Base-by-base conservation (phyloP, 2,888 invertebrate species). In the Glyphotaelius pellucidus region DNA sequence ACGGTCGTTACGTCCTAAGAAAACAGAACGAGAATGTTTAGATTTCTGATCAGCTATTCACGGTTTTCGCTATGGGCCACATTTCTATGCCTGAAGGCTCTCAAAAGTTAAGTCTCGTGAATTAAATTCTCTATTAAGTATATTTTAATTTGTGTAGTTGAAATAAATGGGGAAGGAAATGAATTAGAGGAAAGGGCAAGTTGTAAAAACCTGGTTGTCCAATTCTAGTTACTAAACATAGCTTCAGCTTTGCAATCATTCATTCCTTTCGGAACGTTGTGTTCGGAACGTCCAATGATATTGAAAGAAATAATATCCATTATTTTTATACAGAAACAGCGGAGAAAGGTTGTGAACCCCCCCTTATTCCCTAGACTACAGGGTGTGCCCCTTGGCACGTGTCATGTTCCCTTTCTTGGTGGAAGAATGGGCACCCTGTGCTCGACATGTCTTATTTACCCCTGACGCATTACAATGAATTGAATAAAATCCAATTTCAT, bases 361-460 rank as follows among this genome's bases (percentile, higher is more conserved):
- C 19, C 1, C n/a, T n/a, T 67, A 67, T 9, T 14, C 35, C 15
- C 35, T 83, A 25, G 11, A 25, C 32, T 83, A 35, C 35, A n/a
- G 83, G 25, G 35, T 35, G 35, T 38, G 19, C 25, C 81, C 92
- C 84, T 38, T 81, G 90, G 88, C 35, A 47, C 90, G 92, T 90
- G 92, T 92, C 92, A 90, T 38, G 89, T 92, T 92, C 90, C 92
- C 67, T 67, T 92, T 47, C 87, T 32, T 42, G 32, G 35, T 25
- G 86, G n/a, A 42, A 42, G 38, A 86, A 86, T 47, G 47, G 52
- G 47, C 84, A 81, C 81, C 30, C 90, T 81, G 81, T 47, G 67
- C 79, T 42, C 67, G 42, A 86, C 86, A 67, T n/a, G 67, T 67
- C 67, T 67, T 67, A 25, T n/a, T 67, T n/a, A n/a, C 67, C 67